phyloP scores from a whole-genome alignment of 2,888 invertebrate genomes.

The Caenorhabditis sp. region DNA sequence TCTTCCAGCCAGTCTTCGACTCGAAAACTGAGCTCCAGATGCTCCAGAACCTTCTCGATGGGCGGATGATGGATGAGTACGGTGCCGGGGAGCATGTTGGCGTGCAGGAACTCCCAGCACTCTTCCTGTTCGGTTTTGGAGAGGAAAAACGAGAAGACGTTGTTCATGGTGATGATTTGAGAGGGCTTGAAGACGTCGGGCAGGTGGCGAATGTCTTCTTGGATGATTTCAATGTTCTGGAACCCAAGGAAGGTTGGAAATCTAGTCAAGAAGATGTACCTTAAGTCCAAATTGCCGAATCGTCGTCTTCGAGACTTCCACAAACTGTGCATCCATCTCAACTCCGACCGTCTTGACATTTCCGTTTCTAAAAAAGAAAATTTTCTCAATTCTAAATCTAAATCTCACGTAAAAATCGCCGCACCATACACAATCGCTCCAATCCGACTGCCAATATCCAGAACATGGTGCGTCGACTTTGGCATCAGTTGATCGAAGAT shows the following conservation, averaged over 20 bases:
- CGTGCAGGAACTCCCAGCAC: constrained; percentile 72
- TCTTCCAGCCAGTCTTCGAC: constrained; percentile 74
- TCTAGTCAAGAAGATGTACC: too few relatives aligned
- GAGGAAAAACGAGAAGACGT: constrained; percentile 88
- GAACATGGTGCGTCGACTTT: constrained; percentile 84
- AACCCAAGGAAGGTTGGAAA: not conserved
- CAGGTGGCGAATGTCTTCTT: constrained; percentile 86
- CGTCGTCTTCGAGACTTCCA: constrained; percentile 85
- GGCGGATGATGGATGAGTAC: constrained; percentile 75
- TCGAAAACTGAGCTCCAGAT: constrained; percentile 73
- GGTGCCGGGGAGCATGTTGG: constrained; percentile 65
- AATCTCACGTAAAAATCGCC: constrained; percentile 60
- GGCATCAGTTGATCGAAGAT: constrained; percentile 87
- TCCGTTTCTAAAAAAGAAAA: constrained; percentile 46
- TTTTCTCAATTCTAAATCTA: too few relatives aligned
- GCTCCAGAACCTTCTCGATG: constrained; percentile 66
- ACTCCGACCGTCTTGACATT: constrained; percentile 87
- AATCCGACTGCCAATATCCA: constrained; percentile 88
- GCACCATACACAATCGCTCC: constrained; percentile 88
- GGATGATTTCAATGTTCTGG: constrained; percentile 81
- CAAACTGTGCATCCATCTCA: constrained; percentile 88
- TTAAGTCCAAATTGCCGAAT: constrained; percentile 54
- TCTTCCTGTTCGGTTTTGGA: constrained; percentile 85
- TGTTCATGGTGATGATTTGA: constrained; percentile 87
- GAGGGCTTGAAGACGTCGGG: constrained; percentile 86